These are phyloP conservation scores for Druon quercuslanigerum DNA, from an alignment of 1,140 invertebrate species.

Conservation along the genomic window DNA sequence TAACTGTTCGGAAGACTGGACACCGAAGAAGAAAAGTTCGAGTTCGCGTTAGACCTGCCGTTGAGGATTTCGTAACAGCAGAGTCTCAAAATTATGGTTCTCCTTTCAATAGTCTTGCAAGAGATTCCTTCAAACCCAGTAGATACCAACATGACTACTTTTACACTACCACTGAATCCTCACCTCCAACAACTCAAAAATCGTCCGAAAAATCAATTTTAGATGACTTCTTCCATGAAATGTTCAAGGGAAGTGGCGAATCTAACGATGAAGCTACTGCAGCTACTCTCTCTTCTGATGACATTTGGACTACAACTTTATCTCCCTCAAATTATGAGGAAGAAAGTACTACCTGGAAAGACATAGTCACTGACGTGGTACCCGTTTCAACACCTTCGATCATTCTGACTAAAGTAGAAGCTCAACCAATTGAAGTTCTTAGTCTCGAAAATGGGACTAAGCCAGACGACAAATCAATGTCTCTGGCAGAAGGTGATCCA, in stretches of 20 bases:
- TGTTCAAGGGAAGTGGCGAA: conserved; percentile 48
- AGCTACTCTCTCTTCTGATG: conserved; percentile 40
- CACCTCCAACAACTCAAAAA: conserved; percentile 23
- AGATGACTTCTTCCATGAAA: conserved; percentile 54
- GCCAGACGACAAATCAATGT: too few relatives aligned
- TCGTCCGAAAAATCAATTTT: conserved; percentile 48
- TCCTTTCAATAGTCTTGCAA: conserved; percentile 62
- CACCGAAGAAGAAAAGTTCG: conserved; percentile 63
- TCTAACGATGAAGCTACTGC: conserved; percentile 24
- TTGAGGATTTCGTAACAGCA: conserved; percentile 67
- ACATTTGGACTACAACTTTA: conserved; percentile 44
- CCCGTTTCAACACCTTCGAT: too few relatives aligned
- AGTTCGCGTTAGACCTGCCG: conserved; percentile 63
- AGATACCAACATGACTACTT: conserved; percentile 3
- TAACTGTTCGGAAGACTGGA: conserved; percentile 54
- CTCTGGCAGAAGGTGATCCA: too few relatives aligned
- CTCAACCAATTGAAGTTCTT: too few relatives aligned
- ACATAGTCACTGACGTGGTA: not conserved
- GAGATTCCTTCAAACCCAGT: conserved; percentile 43
- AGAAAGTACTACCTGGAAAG: conserved; percentile 37
- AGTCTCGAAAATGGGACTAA: too few relatives aligned
- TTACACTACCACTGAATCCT: conserved; percentile 35
- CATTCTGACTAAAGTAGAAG: too few relatives aligned
- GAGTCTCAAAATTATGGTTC: conserved; percentile 69
- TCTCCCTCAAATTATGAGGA: conserved; percentile 6